phyloP scores from a whole-genome alignment of 2,113 vertebrate species.

The Cygnus buccinator region DNA sequence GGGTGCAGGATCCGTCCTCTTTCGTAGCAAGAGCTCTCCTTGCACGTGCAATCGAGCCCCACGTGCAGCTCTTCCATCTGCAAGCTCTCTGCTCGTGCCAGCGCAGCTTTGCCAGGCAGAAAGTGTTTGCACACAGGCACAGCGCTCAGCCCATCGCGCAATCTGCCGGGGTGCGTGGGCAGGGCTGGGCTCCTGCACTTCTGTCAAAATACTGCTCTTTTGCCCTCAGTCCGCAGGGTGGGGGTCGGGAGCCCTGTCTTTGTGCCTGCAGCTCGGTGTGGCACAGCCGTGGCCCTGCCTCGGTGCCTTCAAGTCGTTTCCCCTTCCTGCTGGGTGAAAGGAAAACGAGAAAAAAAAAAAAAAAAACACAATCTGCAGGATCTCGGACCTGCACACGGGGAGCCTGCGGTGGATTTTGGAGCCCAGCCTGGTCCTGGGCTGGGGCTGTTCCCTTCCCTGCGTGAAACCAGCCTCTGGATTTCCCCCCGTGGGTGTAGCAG shows the following conservation, averaged over 20 bases:
- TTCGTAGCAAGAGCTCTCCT: neutral
- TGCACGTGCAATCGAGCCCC: accelerated
- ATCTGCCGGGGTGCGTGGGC: neutral
- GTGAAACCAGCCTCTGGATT: neutral
- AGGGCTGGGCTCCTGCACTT: neutral
- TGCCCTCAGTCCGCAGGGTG: neutral
- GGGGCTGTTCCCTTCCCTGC: neutral
- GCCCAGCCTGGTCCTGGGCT: too few species aligned
- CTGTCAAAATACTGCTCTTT: neutral
- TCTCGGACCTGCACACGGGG: too few species aligned
- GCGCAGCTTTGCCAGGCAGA: neutral
- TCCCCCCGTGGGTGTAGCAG: neutral
- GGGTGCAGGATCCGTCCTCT: neutral
- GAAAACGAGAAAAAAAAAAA: neutral
- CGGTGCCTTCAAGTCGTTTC: neutral
- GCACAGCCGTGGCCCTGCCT: neutral
- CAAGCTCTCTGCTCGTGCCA: neutral
- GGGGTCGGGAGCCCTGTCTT: neutral
- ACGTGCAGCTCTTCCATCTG: neutral
- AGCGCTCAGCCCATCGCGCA: neutral
- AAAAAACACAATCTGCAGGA: too few species aligned
- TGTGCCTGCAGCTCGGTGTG: neutral
- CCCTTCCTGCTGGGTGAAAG: neutral
- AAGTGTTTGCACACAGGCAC: neutral
- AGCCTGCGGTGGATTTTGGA: neutral